Conservation (phyloP, 2,797 vertebrate species). For the Channa striata region DNA sequence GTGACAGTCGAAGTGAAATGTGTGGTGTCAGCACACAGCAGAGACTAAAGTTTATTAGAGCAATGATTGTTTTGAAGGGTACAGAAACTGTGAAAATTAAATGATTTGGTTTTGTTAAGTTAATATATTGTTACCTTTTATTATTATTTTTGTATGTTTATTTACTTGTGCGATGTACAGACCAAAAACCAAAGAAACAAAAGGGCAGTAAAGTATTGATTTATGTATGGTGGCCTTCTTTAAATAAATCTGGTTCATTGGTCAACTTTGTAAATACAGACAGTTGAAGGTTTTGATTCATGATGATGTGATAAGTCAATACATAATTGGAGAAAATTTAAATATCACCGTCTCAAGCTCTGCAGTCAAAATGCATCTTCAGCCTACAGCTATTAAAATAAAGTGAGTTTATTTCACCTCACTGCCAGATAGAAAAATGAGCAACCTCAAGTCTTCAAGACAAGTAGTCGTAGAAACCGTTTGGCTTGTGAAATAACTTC, state of each 20-base stretch:
- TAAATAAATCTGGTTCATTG: slow-evolving; percentile 53
- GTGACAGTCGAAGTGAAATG: slow-evolving; percentile 4
- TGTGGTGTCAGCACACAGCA: slow-evolving; percentile 10
- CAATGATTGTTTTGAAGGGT: slow-evolving; percentile 21
- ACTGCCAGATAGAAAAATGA: neutral
- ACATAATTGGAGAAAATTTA: neutral
- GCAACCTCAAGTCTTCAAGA: neutral
- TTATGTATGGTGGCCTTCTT: slow-evolving; percentile 36
- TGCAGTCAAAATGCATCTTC: neutral
- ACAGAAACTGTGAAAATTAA: slow-evolving; percentile 34
- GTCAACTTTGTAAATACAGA: slow-evolving; percentile 31
- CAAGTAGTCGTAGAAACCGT: neutral
- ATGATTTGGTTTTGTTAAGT: slow-evolving; percentile 24
- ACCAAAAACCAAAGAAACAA: slow-evolving; percentile 45
- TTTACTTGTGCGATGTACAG: slow-evolving; percentile 27
- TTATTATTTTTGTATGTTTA: neutral
- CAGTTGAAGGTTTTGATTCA: slow-evolving; percentile 7
- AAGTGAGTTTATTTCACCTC: neutral
- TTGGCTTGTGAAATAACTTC: neutral
- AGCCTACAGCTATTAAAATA: neutral
- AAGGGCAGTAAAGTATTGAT: slow-evolving; percentile 38
- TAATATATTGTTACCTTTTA: slow-evolving; percentile 50
- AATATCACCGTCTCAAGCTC: neutral
- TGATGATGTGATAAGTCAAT: neutral
- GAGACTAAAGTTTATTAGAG: neutral